Evolutionary conservation across 1,140 invertebrate species (phyloP).

Genomic region (Cydia pomonella): DNA sequence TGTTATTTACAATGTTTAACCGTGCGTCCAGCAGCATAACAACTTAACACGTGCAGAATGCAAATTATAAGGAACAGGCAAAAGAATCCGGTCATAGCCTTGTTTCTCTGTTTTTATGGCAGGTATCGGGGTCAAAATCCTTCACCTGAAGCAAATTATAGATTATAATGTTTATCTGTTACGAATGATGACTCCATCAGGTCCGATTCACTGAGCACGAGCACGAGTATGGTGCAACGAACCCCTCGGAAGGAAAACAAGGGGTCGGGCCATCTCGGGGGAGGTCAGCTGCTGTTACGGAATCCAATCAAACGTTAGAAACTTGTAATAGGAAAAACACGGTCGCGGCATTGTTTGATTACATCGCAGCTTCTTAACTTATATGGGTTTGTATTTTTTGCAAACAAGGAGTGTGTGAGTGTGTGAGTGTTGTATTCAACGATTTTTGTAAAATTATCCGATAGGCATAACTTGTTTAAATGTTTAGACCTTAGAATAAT

Average conservation of each 20-base stretch:
- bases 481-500: too few species aligned
- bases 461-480: too few species aligned
- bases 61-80: not conserved
- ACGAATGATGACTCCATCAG: conserved; percentile 8
- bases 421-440: too few species aligned
- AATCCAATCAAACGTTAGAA: conserved; percentile 28
- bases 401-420: not conserved
- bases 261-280: not conserved
- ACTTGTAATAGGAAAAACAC: conserved; percentile 22
- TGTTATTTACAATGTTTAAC: not conserved
- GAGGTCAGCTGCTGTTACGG: conserved; percentile 22
- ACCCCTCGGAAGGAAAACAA: conserved; percentile 7
- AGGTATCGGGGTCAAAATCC: not conserved
- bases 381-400: not conserved
- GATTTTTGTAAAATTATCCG: too few species aligned
- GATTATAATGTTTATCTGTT: not conserved
- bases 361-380: not conserved
- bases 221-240: conserved; percentile 3
- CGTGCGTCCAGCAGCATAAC: not conserved
- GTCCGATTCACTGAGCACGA: not conserved
- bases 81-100: not conserved
- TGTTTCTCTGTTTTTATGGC: not conserved
- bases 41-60: not conserved
- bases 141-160: not conserved
- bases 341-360: not conserved